Conservation (phyloP, 1,140 invertebrate genomes). For the Prorops nasuta region DNA sequence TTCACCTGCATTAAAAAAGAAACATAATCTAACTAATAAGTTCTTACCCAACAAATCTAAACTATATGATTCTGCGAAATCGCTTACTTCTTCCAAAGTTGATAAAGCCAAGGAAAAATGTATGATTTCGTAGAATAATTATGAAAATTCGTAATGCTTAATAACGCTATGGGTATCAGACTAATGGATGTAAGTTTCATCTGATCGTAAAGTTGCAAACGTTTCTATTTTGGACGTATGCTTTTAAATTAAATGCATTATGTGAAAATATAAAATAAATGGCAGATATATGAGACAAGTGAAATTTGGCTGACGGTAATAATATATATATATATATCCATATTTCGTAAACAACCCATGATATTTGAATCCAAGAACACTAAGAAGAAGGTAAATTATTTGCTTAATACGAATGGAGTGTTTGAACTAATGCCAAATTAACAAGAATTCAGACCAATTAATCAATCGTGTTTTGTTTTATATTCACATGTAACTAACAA, state of each 20-base stretch:
- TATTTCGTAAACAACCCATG: constrained; percentile 6
- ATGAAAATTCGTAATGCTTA: background rate
- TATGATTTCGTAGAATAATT: constrained; percentile 38
- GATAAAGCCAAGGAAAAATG: constrained; percentile 46
- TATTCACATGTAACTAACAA: constrained; percentile 29
- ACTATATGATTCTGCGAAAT: background rate
- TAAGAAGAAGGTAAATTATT: constrained; percentile 42
- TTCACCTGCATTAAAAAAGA: too few relatives aligned
- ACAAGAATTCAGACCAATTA: constrained; percentile 31
- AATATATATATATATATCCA: constrained; percentile 17
- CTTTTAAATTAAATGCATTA: constrained; percentile 27
- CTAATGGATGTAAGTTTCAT: constrained; percentile 3
- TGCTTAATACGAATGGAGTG: constrained; percentile 43
- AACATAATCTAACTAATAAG: constrained; percentile 4
- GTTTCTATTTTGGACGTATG: constrained; percentile 7
- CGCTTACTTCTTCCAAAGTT: background rate
- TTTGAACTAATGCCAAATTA: constrained; percentile 43
- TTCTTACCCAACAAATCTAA: constrained; percentile 7
- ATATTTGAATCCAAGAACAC: constrained; percentile 26
- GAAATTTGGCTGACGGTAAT: constrained; percentile 50
- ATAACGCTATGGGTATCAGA: too few relatives aligned
- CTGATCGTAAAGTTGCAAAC: constrained; percentile 6
- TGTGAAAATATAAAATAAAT: constrained; percentile 53
- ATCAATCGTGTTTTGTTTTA: constrained; percentile 40
- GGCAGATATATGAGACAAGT: constrained; percentile 28